Evolutionary conservation across 1,140 invertebrate species (phyloP).

Genomic region (Orchesella cincta): DNA sequence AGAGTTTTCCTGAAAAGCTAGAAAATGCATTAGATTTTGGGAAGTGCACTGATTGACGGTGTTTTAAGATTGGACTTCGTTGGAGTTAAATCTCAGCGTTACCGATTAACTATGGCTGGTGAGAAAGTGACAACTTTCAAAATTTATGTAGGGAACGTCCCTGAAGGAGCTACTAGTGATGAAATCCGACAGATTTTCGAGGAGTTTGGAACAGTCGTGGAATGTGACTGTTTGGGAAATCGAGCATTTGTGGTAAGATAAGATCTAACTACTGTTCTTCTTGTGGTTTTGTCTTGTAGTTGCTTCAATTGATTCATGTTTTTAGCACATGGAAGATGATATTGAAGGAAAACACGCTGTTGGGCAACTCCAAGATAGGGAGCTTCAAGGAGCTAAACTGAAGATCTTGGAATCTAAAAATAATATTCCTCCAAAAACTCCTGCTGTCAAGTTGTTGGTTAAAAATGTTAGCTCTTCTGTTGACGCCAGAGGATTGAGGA

Average conservation of each 20-base stretch:
- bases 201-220: conserved; percentile 60
- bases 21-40: not conserved
- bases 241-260: conserved; percentile 62
- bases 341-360: conserved; percentile 31
- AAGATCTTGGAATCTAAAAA: conserved; percentile 40
- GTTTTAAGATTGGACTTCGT: not conserved
- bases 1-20: too few species aligned
- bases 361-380: conserved; percentile 31
- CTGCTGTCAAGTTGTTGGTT: conserved; percentile 26
- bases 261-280: not conserved
- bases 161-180: conserved; percentile 55
- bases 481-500: conserved; percentile 29
- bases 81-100: too few species aligned
- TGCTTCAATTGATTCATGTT: not conserved
- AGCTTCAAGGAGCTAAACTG: conserved; percentile 33
- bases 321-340: conserved; percentile 50
- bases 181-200: conserved; percentile 60
- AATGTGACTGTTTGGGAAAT: conserved; percentile 62
- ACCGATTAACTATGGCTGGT: not conserved
- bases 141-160: conserved; percentile 61
- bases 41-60: not conserved
- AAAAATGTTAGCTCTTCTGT: conserved; percentile 35
- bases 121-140: conserved; percentile 53
- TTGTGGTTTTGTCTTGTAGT: not conserved
- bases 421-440: conserved; percentile 31